A percentile compares a stretch with the other conserved stretches of the same genome.
Conservation (phyloP, 2,797 vertebrate genomes). For the Premnoplex brunnescens region DNA sequence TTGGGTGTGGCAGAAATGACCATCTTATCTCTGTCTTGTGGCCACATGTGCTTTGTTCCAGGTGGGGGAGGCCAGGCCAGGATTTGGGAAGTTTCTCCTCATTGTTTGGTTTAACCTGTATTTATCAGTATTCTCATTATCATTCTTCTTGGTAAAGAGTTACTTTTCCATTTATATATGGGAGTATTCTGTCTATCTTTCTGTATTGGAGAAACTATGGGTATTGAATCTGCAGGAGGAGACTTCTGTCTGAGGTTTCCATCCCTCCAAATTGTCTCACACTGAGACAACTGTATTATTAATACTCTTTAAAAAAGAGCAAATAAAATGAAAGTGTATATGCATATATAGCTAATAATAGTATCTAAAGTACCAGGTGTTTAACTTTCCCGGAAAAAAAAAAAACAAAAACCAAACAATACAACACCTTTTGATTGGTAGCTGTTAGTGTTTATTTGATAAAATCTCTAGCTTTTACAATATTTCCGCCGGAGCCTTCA, state of each 20-base stretch:
- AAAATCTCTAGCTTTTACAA: slow-evolving; percentile 57
- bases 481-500: not conserved
- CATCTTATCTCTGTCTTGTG: not conserved
- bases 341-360: not conserved
- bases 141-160: not conserved
- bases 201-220: not conserved
- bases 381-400: not conserved
- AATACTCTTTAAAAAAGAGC: not conserved
- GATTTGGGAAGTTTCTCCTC: not conserved
- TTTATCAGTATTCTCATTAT: not conserved
- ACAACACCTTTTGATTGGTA: not conserved
- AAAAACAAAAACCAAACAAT: not conserved
- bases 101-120: not conserved
- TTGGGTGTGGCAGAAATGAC: not conserved
- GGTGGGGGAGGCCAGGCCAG: too few relatives aligned
- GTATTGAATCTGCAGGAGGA: not conserved
- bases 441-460: slow-evolving; percentile 33
- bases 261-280: not conserved
- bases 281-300: not conserved
- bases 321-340: not conserved
- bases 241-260: not conserved
- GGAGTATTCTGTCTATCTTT: not conserved
- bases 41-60: not conserved
- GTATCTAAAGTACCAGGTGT: not conserved
- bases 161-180: not conserved